phyloP scores from a whole-genome alignment of 2,113 vertebrate genomes.

The Bothrops jararaca region DNA sequence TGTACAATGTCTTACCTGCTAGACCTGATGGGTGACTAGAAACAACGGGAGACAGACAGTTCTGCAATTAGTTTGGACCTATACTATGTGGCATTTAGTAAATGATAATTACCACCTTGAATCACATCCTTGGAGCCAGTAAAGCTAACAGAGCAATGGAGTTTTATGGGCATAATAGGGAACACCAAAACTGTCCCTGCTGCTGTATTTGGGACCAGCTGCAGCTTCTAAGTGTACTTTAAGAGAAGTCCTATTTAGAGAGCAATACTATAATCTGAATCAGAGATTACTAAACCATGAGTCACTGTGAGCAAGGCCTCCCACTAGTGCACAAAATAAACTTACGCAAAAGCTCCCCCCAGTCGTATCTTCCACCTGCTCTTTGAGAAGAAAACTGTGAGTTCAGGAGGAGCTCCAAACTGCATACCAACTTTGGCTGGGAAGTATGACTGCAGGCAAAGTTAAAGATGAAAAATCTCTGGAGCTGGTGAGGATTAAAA shows the following conservation, averaged over 20 bases:
- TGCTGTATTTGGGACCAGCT: neutral
- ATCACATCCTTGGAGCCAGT: neutral
- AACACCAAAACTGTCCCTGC: neutral
- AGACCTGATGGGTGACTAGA: neutral
- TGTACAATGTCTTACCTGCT: neutral
- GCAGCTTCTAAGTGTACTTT: neutral
- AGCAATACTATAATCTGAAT: neutral
- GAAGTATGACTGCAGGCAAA: neutral
- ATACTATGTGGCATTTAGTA: neutral
- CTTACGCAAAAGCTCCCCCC: neutral
- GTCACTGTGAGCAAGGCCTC: neutral
- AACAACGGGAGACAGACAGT: neutral
- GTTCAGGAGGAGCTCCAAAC: neutral
- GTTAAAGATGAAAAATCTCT: too few species aligned
- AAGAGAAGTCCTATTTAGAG: neutral
- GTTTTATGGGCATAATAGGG: neutral
- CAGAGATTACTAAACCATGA: neutral
- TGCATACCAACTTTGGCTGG: neutral
- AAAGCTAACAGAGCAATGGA: neutral
- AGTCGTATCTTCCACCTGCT: neutral
- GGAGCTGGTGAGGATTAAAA: too few species aligned
- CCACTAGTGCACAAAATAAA: neutral
- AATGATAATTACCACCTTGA: neutral
- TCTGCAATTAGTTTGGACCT: neutral
- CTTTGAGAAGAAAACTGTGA: neutral